These are phyloP conservation scores for Bubo blakistoni DNA, from an alignment of 2,113 vertebrate species.

Conservation along the genomic window DNA sequence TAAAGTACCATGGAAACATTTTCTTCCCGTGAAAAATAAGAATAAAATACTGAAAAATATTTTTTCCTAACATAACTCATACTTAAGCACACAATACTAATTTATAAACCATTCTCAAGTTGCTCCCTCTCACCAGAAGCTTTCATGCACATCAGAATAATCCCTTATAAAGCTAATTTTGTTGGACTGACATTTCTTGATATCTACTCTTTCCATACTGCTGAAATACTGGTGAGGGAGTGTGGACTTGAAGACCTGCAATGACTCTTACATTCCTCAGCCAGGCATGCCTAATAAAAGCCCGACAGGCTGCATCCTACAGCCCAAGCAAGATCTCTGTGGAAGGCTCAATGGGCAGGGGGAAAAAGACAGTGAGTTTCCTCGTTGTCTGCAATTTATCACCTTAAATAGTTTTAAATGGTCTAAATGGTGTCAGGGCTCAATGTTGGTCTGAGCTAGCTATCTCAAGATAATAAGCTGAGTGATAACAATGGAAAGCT, in stretches of 20 bases:
- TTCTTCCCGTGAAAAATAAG: not conserved
- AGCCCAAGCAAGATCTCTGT: not conserved
- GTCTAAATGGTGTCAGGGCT: not conserved
- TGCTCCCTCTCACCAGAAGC: not conserved
- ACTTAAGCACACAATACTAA: not conserved
- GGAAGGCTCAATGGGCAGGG: not conserved
- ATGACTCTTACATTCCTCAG: not conserved
- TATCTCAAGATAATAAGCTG: not conserved
- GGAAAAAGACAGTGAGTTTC: not conserved
- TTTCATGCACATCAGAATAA: not conserved
- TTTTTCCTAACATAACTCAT: not conserved
- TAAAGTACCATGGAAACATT: not conserved
- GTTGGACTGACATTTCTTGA: not conserved
- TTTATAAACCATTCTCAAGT: not conserved
- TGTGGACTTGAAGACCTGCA: not conserved
- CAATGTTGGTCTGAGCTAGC: not conserved
- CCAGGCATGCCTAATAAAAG: not conserved
- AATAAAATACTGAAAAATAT: not conserved
- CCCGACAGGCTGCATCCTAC: not conserved
- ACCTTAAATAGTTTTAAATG: not conserved
- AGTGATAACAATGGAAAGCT: not conserved
- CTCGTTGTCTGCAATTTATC: not conserved
- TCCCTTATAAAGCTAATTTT: not conserved
- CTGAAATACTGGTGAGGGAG: rapidly evolving
- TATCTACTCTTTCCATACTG: not conserved